Evolutionary conservation across 2,888 invertebrate species (phyloP).

Genomic region (Esperia sulphurella): DNA sequence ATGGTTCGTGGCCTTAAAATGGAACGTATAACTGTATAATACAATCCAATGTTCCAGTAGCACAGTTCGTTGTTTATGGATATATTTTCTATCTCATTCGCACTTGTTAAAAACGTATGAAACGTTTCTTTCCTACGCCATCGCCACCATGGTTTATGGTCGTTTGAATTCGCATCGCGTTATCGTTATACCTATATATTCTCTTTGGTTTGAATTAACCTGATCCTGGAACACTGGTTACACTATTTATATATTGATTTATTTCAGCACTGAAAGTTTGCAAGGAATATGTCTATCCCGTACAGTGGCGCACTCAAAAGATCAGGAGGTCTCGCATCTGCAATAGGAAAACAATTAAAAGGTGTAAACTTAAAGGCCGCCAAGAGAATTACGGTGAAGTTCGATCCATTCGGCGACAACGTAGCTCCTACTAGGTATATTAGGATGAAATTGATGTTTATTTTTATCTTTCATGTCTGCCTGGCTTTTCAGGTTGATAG

Average conservation of each 20-base stretch:
- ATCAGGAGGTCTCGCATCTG: constrained; percentile 84
- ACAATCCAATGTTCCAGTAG: too few species aligned
- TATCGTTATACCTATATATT: too few species aligned
- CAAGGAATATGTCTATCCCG: constrained; percentile 84
- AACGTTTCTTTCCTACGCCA: too few species aligned
- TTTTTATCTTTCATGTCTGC: constrained; percentile 8
- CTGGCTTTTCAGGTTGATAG: background rate
- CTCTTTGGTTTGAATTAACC: too few species aligned
- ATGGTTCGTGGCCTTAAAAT: too few species aligned
- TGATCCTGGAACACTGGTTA: background rate
- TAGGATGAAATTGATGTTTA: background rate
- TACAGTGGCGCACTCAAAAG: constrained; percentile 83
- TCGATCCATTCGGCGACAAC: constrained; percentile 90
- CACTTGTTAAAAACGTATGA: too few species aligned
- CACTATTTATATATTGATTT: constrained; percentile 21
- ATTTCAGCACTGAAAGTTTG: constrained; percentile 21
- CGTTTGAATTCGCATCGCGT: too few species aligned
- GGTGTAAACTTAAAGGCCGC: constrained; percentile 88
- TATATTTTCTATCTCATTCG: too few species aligned
- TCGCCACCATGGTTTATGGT: too few species aligned
- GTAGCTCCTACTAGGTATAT: constrained; percentile 81
- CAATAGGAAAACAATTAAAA: constrained; percentile 86
- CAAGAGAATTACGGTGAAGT: constrained; percentile 86
- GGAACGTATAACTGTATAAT: too few species aligned
- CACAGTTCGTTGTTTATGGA: too few species aligned